Conservation (phyloP, 1,140 invertebrate species). For the Pseudomyrmex concolor region DNA sequence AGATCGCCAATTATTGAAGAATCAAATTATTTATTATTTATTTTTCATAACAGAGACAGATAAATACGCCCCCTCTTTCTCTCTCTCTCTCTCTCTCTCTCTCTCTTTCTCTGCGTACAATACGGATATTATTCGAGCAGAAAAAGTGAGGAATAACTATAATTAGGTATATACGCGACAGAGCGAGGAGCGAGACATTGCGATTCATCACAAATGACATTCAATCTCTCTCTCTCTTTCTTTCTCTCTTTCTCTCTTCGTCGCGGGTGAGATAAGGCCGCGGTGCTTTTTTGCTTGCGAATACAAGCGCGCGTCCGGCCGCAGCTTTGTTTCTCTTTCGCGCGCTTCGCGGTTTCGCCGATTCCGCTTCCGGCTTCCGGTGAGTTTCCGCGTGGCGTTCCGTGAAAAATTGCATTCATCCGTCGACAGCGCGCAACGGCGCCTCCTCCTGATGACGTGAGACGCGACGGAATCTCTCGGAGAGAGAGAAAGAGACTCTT, state of each 20-base stretch:
- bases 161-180: conserved; percentile 53
- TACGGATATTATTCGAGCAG: conserved; percentile 18
- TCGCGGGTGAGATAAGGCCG: conserved; percentile 48
- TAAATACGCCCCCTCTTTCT: no score
- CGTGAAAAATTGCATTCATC: conserved; percentile 78
- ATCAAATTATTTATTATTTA: not conserved
- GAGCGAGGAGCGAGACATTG: conserved; percentile 29
- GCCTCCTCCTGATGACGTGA: conserved; percentile 64
- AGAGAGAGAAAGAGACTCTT: no score
- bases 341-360: conserved; percentile 59
- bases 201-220: conserved; percentile 48
- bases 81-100: no score
- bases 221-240: conserved; percentile 43
- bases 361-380: conserved; percentile 75
- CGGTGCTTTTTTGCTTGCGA: conserved; percentile 33
- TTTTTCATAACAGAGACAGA: not conserved
- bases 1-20: conserved; percentile 5
- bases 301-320: conserved; percentile 35
- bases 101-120: no score
- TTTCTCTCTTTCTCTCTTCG: not conserved
- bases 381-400: conserved; percentile 61
- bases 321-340: conserved; percentile 52
- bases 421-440: conserved; percentile 49
- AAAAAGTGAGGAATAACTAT: conserved; percentile 42
- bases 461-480: conserved; percentile 49